Conservation (phyloP, 2,797 vertebrate species). For the Sebastes minor region DNA sequence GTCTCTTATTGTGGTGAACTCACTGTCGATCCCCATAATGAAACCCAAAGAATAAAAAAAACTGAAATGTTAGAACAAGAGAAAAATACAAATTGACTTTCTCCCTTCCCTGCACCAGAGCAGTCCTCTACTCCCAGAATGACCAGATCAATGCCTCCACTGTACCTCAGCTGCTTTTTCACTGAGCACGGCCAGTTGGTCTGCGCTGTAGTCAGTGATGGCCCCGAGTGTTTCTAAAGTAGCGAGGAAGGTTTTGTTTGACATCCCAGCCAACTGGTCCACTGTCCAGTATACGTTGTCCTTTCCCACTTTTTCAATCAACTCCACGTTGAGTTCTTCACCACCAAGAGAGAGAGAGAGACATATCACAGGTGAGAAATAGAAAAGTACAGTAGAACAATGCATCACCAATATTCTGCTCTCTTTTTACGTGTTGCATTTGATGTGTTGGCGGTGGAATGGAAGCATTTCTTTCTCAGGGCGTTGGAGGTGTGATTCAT, state of each 20-base stretch:
- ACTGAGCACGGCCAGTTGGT: constrained; percentile 66
- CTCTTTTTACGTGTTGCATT: constrained; percentile 22
- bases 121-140: neutral
- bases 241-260: constrained; percentile 46
- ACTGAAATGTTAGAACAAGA: neutral
- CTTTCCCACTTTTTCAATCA: constrained; percentile 59
- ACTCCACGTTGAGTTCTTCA: constrained; percentile 20
- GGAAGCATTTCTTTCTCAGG: constrained; percentile 69
- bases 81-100: neutral
- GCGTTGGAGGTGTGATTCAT: neutral
- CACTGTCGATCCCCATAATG: neutral
- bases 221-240: constrained; percentile 62
- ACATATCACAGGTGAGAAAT: neutral
- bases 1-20: neutral
- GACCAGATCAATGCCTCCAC: neutral
- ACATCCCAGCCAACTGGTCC: constrained; percentile 57
- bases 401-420: neutral
- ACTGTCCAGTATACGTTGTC: constrained; percentile 67
- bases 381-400: neutral
- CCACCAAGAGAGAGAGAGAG: neutral
- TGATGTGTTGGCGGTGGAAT: constrained; percentile 9
- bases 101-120: neutral
- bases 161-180: constrained; percentile 71
- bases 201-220: constrained; percentile 44
- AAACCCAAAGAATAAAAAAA: neutral